Base-by-base conservation (phyloP, 2,113 vertebrate species). In the Butorides virescens region DNA sequence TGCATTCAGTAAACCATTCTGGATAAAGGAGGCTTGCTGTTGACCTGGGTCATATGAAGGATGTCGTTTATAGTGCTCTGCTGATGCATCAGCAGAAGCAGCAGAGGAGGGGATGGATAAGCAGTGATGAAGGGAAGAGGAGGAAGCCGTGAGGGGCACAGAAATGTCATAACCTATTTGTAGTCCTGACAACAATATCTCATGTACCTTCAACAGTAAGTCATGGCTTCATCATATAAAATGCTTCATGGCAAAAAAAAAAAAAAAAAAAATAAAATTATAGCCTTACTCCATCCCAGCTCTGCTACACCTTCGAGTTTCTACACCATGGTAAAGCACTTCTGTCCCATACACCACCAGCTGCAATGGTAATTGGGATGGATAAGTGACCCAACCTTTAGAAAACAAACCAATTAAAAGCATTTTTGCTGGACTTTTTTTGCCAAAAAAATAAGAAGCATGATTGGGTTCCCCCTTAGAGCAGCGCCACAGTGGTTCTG, bases 31-130 rank as follows among this genome's bases (percentile, higher is more conserved):
- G 17, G 15, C 32, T 80, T 42, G 11, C 7, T 70, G 93, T 70
- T 58, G 42, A 59, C 36, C 10, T 50, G 11, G 7, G 5, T 56
- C 21, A 30, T 10, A 7, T 0, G 0, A 82, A 8, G 15, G 12
- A 29, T 49, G 42, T 50, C 15, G 5, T 68, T 90, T 86, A 17
- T 46, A 30, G 3, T 32, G 9, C 23, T 86, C 9, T 16, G 5
- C 16, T 47, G 27, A 9, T 82, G 30, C 32, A n/a, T 30, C 36
- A 76, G 34, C 26, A 78, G 61, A 82, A 63, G 36, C 15, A 52
- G 22, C 29, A 75, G 13, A 1, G 3, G 21, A 5, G 15, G 11
- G 21, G 7, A 5, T 18, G 15, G 10, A 37, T 26, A 78, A 81
- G 6, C 9, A 62, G 15, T 15, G 15, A 34, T 8, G 34, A 92